Base-by-base conservation (phyloP, 2,113 vertebrate genomes). In the Aldabrachelys gigantea region DNA sequence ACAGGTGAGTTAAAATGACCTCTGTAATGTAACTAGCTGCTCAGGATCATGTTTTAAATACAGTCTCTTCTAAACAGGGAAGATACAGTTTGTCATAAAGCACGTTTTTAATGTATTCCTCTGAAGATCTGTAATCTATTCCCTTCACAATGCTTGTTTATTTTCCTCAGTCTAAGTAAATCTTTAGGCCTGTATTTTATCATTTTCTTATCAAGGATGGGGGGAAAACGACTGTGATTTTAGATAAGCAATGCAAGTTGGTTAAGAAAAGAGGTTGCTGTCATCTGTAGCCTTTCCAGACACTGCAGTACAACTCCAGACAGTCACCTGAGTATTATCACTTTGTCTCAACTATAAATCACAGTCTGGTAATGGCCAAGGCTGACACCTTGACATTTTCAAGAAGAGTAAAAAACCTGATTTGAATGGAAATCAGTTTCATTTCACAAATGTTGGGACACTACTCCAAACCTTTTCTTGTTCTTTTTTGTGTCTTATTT, bases 311-410 rank as follows among this genome's bases (percentile, higher is more conserved):
- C 96, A 98, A 97, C 97, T 98, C 98, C 98, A 99, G 99, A 99
- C 99, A 98, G 98, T 98, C 98, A 99, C 98, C 98, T 99, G 97
- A 98, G 98, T 98, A 97, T 98, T 98, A 98, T 97, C 56, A 5
- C 93, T 98, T 97, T 98, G 97, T 98, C 96, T 98, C 96, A 97
- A 69, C 97, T 95, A 98, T 98, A 98, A 98, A 98, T 98, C 98
- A 97, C 91, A 84, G 82, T 47, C 96, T 96, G 47, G n/a, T 97
- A 98, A 97, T 97, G 94, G 96, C 97, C 95, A 95, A 91, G 91
- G 93, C 97, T 98, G 98, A 98, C 97, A 98, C 95, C 84, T 92
- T 97, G 98, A 98, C 97, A 98, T 98, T 98, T 98, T 98, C 97
- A 98, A 98, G 97, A 98, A 97, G 94, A 98, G 95, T 97, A 98